Conservation (phyloP, 2,888 invertebrate species). For the Eubasilissa splendida region DNA sequence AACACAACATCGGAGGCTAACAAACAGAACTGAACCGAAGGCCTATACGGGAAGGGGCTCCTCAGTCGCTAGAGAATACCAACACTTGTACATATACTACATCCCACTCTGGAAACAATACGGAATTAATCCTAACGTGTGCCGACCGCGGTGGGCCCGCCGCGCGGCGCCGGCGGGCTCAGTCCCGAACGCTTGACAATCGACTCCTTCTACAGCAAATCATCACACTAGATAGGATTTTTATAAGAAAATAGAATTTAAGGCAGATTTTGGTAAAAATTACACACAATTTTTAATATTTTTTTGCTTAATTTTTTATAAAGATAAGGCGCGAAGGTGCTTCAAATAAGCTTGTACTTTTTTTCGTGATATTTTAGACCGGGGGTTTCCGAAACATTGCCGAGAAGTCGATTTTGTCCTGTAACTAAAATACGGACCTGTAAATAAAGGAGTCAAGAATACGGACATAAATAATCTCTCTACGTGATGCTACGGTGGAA, state of each 20-base stretch:
- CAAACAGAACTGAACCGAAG: conserved; percentile 47
- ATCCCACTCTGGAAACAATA: conserved; percentile 68
- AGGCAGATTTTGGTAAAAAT: conserved; percentile 78
- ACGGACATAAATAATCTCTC: conserved; percentile 49
- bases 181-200: conserved; percentile 54
- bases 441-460: conserved; percentile 25
- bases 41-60: conserved; percentile 37
- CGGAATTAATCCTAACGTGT: conserved; percentile 51
- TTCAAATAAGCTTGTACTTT: conserved; percentile 82
- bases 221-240: conserved; percentile 66
- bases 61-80: conserved; percentile 61
- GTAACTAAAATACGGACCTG: conserved; percentile 33
- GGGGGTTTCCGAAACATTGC: conserved; percentile 72
- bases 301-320: conserved; percentile 62
- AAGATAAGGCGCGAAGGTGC: conserved; percentile 82
- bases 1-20: conserved; percentile 52
- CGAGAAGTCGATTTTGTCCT: conserved; percentile 60
- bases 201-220: conserved; percentile 65
- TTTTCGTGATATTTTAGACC: conserved; percentile 76
- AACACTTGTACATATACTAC: conserved; percentile 72
- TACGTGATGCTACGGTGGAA: conserved; percentile 52
- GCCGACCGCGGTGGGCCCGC: conserved; percentile 16
- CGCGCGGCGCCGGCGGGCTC: conserved; percentile 37
- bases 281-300: conserved; percentile 70
- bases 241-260: conserved; percentile 77